Evolutionary conservation across 2,888 invertebrate species (phyloP).

Genomic region (Brachylomia viminalis): DNA sequence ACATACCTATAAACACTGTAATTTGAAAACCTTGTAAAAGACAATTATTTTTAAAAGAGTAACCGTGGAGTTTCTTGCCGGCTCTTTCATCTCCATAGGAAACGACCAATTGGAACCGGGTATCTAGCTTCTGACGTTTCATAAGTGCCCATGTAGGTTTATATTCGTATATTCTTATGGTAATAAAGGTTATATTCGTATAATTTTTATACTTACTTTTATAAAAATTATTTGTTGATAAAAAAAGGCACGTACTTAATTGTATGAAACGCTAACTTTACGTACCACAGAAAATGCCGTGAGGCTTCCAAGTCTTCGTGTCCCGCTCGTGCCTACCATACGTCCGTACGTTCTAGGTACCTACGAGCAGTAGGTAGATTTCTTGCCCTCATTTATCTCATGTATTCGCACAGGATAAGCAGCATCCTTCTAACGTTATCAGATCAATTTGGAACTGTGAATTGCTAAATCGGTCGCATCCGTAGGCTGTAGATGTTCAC

Average conservation of each 20-base stretch:
- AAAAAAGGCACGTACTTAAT: not conserved
- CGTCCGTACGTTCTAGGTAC: not conserved
- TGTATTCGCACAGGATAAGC: conserved; percentile 58
- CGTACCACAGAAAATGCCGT: not conserved
- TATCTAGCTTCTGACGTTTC: too few species aligned
- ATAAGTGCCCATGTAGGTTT: too few species aligned
- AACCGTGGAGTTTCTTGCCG: too few species aligned
- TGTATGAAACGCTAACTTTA: not conserved
- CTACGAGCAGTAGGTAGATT: not conserved
- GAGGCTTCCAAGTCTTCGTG: not conserved
- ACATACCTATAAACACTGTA: too few species aligned
- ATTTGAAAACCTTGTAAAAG: too few species aligned
- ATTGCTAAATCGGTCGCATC: conserved; percentile 62
- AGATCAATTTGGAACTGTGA: conserved; percentile 57
- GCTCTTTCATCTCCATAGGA: too few species aligned
- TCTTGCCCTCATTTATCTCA: conserved; percentile 35
- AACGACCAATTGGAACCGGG: too few species aligned
- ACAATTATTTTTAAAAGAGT: too few species aligned
- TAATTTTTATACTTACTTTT: not conserved
- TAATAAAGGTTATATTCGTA: not conserved
- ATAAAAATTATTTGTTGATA: not conserved
- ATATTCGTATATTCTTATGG: not conserved
- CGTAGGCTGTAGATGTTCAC: conserved; percentile 43
- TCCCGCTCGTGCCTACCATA: not conserved
- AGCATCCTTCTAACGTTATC: conserved; percentile 56